Evolutionary conservation across 2,888 invertebrate genomes (phyloP).

Genomic region (Subacronicta megacephala): DNA sequence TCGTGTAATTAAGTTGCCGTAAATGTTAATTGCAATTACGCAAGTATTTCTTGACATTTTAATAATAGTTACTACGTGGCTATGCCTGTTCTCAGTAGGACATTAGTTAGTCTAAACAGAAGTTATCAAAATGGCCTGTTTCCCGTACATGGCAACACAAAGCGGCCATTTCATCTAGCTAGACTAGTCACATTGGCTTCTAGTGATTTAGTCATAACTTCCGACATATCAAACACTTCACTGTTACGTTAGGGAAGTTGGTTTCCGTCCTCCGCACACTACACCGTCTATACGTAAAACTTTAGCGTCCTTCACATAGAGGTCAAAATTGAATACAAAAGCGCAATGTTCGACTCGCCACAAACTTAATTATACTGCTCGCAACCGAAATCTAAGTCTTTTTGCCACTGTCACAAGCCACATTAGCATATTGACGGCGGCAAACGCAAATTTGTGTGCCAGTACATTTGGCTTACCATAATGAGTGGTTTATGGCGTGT

Average conservation of each 20-base stretch:
- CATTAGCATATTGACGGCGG: conserved; percentile 39
- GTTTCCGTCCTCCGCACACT: conserved; percentile 63
- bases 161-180: conserved; percentile 57
- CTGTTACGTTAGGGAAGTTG: conserved; percentile 71
- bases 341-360: conserved; percentile 32
- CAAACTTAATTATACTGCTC: conserved; percentile 51
- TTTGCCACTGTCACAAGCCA: conserved; percentile 21
- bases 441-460: conserved; percentile 53
- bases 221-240: conserved; percentile 70
- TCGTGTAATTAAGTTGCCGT: background rate
- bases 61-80: conserved; percentile 7
- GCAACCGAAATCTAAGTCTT: conserved; percentile 32
- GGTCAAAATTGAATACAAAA: conserved; percentile 65
- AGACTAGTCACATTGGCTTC: conserved; percentile 52
- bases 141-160: conserved; percentile 51
- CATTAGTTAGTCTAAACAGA: conserved; percentile 29
- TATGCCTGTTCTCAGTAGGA: conserved; percentile 33
- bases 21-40: background rate
- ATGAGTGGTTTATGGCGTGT: conserved; percentile 58
- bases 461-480: conserved; percentile 57
- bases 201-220: conserved; percentile 68
- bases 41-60: conserved; percentile 6
- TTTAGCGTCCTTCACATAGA: conserved; percentile 57
- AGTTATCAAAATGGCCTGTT: conserved; percentile 55
- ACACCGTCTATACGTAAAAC: conserved; percentile 25